Evolutionary conservation across 2,113 vertebrate genomes (phyloP), one percentile per base, ranked within the genome.

Genomic region (Varanus salvator): DNA sequence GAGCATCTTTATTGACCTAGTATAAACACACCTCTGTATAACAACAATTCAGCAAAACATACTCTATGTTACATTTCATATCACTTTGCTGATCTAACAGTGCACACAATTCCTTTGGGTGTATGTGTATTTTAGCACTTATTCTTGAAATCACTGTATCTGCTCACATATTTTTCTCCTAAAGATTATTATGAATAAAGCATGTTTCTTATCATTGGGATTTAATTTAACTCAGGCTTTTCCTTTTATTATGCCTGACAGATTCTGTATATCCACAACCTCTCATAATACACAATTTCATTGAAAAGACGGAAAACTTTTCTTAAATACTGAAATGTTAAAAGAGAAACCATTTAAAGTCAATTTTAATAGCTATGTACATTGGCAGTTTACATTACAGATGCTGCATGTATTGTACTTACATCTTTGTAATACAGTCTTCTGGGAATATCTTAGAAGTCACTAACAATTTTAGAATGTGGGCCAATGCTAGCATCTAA

Each of bases 1-100:
- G 97, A 97, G 97, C 97, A 97, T 98, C 96, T 97, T 97, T 98
- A 98, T 94, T 98, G 97, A 98, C 97, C 96, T 93, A 75, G 96
- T 86, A 95, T 68, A 95, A 95, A 94, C 93, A 93, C 87, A 84
- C 25, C 90, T 83, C 88, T 17, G 88, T 89, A 93, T 89, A 92
- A 69, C 94, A 92, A 93, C 93, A 85, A 75, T 91, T 94, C 94
- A 95, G 92, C 94, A 95, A 89, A 95, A 87, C 94, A 90, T 90
- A 92, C 91, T 86, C 80, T 84, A 75, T 86, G 6, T 31, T 81
- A 44, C 2, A 48, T 90, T 93, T 92, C 90, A 81, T n/a, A 90
- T 75, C 38, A 44, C 90, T 95, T 29, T 93, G 86, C 76, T 50
- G 78, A 93, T 91, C 76, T 95, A 0, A 75, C 88, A 66, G 71